phyloP scores from a whole-genome alignment of 2,797 vertebrate genomes.

The Potorous gilbertii region DNA sequence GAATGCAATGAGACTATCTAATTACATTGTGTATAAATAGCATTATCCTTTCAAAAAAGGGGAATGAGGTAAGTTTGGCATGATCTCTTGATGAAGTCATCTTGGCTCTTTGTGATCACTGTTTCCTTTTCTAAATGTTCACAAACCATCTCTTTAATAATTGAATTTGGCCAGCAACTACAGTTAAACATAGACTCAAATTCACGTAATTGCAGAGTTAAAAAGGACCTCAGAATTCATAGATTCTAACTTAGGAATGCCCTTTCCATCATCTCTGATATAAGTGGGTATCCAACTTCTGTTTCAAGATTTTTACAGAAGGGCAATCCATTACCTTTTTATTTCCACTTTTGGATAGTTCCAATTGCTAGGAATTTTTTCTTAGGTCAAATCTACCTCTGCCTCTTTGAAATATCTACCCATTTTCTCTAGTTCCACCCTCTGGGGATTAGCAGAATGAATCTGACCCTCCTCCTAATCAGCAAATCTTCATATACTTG shows the following conservation, averaged over 20 bases:
- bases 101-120: not conserved
- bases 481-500: not conserved
- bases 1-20: not conserved
- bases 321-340: not conserved
- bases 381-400: not conserved
- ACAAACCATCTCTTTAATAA: not conserved
- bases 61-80: not conserved
- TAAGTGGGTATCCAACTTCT: not conserved
- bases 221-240: not conserved
- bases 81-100: not conserved
- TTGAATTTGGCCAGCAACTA: not conserved
- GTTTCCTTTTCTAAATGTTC: not conserved
- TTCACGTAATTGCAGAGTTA: not conserved
- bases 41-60: not conserved
- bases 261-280: not conserved
- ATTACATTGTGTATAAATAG: not conserved
- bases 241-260: not conserved
- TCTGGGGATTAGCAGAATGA: not conserved
- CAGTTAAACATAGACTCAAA: not conserved
- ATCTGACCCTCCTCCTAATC: not conserved
- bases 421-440: slow-evolving; percentile 8
- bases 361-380: not conserved
- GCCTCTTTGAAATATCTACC: not conserved
- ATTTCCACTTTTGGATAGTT: not conserved
- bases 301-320: not conserved